Conservation (phyloP, 2,888 invertebrate genomes). For the Panzeria rudis region DNA sequence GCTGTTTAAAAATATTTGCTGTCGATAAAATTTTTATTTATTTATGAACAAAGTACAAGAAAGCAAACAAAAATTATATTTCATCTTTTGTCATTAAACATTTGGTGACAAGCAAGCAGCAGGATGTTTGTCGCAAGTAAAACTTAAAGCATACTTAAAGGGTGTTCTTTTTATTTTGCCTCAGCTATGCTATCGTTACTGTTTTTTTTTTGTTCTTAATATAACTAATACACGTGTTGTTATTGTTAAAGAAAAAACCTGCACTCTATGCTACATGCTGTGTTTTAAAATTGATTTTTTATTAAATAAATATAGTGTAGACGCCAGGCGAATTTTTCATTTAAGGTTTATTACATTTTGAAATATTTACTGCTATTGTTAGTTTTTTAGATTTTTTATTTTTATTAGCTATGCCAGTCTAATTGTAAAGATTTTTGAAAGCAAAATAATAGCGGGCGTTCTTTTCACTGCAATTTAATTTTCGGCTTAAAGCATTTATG, state of each 20-base stretch:
- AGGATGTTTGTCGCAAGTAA: slow-evolving; percentile 35
- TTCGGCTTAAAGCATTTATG: slow-evolving; percentile 9
- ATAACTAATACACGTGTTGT: slow-evolving; percentile 28
- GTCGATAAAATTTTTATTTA: slow-evolving; percentile 34
- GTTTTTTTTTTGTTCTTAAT: not conserved
- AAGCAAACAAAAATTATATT: slow-evolving; percentile 48
- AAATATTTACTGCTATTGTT: slow-evolving; percentile 36
- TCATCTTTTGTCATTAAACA: slow-evolving; percentile 63
- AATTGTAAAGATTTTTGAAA: slow-evolving; percentile 57
- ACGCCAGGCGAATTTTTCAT: slow-evolving; percentile 32
- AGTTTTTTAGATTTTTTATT: slow-evolving; percentile 44
- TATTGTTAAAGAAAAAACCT: slow-evolving; percentile 44
- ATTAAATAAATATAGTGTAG: slow-evolving; percentile 69
- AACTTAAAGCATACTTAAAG: slow-evolving; percentile 43
- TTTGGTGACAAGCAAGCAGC: slow-evolving; percentile 69
- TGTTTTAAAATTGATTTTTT: slow-evolving; percentile 74
- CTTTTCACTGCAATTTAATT: slow-evolving; percentile 56
- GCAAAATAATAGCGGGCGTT: slow-evolving; percentile 40
- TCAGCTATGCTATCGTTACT: not conserved
- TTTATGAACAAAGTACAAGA: slow-evolving; percentile 22
- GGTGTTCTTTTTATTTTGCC: slow-evolving; percentile 28
- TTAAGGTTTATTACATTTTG: slow-evolving; percentile 46
- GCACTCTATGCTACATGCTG: slow-evolving; percentile 69
- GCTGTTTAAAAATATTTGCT: not conserved
- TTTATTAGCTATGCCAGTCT: slow-evolving; percentile 75